A percentile compares a stretch with the other conserved stretches of the same genome.
These are phyloP conservation scores for Trichosurus vulpecula DNA, from an alignment of 2,797 vertebrate genomes.

Conservation along the genomic window DNA sequence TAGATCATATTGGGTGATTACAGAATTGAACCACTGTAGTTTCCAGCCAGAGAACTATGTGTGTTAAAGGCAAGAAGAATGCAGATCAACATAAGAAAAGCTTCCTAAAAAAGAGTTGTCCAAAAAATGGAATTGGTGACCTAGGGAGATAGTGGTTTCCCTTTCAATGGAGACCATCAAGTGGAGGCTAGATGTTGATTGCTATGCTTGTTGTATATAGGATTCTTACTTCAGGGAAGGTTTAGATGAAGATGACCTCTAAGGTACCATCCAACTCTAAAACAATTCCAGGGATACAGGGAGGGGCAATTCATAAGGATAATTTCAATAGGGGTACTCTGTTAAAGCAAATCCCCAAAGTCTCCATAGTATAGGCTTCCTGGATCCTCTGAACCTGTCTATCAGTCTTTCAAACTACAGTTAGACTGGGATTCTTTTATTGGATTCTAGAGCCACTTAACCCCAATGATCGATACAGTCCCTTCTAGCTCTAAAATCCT, in stretches of 20 bases:
- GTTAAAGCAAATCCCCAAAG: background rate
- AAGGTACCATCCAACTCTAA: background rate
- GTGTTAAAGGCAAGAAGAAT: background rate
- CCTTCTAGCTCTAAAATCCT: background rate
- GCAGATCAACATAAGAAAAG: background rate
- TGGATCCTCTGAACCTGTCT: background rate
- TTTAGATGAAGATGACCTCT: background rate
- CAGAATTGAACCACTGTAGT: background rate
- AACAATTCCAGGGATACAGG: background rate
- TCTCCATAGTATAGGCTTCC: background rate
- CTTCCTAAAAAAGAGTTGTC: background rate
- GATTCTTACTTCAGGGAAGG: too few species aligned
- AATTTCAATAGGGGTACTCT: background rate
- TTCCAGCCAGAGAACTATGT: background rate
- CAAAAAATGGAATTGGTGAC: background rate
- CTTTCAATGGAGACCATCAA: background rate
- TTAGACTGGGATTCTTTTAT: background rate
- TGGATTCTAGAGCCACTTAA: background rate
- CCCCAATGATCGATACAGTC: background rate
- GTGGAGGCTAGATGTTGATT: background rate
- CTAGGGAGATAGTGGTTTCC: background rate
- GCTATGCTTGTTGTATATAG: background rate
- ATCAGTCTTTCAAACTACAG: background rate
- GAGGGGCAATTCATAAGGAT: background rate
- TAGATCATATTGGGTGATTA: background rate